Conservation (phyloP, 2,888 invertebrate genomes). For the Ophion costatus region DNA sequence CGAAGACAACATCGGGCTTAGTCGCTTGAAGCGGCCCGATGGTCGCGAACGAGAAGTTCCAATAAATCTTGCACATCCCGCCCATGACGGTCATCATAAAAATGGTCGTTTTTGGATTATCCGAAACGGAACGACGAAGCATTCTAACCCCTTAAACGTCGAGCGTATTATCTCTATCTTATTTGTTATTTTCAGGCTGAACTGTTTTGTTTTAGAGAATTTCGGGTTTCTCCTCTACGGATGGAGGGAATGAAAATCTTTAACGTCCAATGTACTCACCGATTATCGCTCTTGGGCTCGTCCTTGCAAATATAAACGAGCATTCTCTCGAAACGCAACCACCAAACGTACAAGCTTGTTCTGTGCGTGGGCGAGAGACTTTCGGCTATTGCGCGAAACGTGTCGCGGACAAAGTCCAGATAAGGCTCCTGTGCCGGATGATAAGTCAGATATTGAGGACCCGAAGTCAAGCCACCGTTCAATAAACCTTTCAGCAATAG, state of each 20-base stretch:
- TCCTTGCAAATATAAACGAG: constrained; percentile 82
- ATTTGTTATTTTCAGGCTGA: too few relatives aligned
- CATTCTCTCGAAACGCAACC: constrained; percentile 87
- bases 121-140: too few relatives aligned
- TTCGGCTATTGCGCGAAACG: constrained; percentile 85
- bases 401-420: constrained; percentile 84
- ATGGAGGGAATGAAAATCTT: neutral
- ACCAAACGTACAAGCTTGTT: constrained; percentile 86
- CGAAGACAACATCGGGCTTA: too few relatives aligned
- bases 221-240: neutral
- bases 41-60: too few relatives aligned
- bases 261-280: constrained; percentile 64
- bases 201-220: too few relatives aligned
- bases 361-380: constrained; percentile 84
- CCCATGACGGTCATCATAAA: too few relatives aligned
- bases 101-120: too few relatives aligned
- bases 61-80: too few relatives aligned
- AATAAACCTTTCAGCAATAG: constrained; percentile 75
- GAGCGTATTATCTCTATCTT: too few relatives aligned
- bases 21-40: too few relatives aligned
- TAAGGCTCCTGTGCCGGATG: constrained; percentile 87
- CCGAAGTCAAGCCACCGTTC: constrained; percentile 84
- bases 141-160: too few relatives aligned
- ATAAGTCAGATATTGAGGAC: constrained; percentile 86
- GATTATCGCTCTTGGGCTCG: constrained; percentile 80